Percentiles rank a stretch among this genome's conserved stretches.
Conservation (phyloP, 2,113 vertebrate genomes). For the Brevimyrus niger region DNA sequence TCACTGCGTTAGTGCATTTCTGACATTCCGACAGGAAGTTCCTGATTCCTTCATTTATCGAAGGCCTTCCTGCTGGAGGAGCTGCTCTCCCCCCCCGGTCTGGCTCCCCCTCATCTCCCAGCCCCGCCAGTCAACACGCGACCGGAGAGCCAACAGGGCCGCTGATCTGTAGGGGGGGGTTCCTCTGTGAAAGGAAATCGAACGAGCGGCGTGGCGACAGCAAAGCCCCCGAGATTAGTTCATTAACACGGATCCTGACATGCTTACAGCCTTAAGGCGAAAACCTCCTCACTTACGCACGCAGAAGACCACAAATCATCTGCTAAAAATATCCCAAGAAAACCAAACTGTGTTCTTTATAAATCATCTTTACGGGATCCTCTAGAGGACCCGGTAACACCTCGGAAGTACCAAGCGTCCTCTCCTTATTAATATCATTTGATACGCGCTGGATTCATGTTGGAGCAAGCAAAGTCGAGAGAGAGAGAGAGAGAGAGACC, state of each 20-base stretch:
- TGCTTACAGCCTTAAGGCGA: background rate
- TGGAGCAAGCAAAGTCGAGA: background rate
- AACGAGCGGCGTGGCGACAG: background rate
- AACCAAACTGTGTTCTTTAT: background rate
- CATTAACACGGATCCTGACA: background rate
- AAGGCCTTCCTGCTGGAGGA: background rate
- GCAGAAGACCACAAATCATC: background rate
- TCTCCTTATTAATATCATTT: background rate
- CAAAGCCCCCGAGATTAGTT: background rate
- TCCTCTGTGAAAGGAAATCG: background rate
- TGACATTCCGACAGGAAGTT: background rate
- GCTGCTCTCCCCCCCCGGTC: background rate
- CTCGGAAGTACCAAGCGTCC: background rate
- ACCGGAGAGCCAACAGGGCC: background rate
- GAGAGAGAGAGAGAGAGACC: background rate
- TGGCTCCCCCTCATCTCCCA: background rate
- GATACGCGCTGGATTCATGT: background rate
- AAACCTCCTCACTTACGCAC: background rate
- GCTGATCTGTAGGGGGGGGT: background rate
- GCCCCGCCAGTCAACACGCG: background rate
- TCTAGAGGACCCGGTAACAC: background rate
- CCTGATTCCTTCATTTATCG: background rate
- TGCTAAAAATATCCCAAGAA: background rate
- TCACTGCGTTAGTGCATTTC: background rate
- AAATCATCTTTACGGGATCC: background rate